Conservation (phyloP, 1,140 invertebrate genomes). For the Anoplophora glabripennis region DNA sequence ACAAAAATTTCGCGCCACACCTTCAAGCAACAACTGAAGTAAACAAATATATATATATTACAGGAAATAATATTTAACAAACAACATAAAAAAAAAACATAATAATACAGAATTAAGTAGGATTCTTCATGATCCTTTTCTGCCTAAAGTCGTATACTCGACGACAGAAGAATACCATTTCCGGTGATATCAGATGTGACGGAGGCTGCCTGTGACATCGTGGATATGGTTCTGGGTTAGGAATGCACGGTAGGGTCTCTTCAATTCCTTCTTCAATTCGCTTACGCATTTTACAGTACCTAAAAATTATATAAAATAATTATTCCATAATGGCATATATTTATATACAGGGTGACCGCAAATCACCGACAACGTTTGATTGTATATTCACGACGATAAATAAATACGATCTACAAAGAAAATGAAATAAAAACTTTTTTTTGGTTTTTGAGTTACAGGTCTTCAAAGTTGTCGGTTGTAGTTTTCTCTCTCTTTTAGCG, state of each 20-base stretch:
- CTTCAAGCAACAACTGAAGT: background rate
- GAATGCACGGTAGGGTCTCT: constrained; percentile 58
- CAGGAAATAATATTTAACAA: constrained; percentile 16
- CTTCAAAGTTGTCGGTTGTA: too few species aligned
- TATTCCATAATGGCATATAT: too few species aligned
- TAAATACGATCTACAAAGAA: too few species aligned
- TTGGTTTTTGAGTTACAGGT: too few species aligned
- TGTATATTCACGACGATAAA: too few species aligned
- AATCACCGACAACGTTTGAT: too few species aligned
- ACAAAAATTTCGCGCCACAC: constrained; percentile 13
- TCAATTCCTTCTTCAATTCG: constrained; percentile 62
- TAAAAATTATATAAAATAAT: too few species aligned
- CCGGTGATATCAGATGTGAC: constrained; percentile 69
- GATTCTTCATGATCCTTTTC: constrained; percentile 72
- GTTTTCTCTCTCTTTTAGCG: too few species aligned
- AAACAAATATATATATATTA: background rate
- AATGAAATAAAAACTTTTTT: too few species aligned
- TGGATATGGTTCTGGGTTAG: constrained; percentile 54
- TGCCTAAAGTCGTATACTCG: constrained; percentile 92
- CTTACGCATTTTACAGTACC: constrained; percentile 61
- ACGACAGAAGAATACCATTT: constrained; percentile 91
- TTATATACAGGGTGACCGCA: too few species aligned
- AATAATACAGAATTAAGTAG: constrained; percentile 53
- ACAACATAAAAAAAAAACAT: constrained; percentile 23
- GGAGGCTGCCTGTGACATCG: constrained; percentile 62